Base-by-base conservation (phyloP, 1,140 invertebrate species). In the Asbolus verrucosus region DNA sequence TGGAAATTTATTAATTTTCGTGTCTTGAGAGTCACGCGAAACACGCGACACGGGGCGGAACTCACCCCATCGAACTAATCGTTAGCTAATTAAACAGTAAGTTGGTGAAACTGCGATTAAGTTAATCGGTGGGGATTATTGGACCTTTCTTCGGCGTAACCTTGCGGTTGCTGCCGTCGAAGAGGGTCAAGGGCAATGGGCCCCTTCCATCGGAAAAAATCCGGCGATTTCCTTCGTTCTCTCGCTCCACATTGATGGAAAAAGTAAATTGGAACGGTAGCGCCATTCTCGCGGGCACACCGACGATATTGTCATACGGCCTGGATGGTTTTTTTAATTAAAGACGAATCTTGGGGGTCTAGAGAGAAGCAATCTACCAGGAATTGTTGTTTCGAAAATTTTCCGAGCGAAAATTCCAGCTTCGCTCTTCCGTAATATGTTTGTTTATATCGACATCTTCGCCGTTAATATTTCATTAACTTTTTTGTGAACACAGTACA, bases 331-430 rank as follows among this genome's bases (percentile, higher is more conserved):
- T 9, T 54, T 21, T 54, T 54, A 21, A 54, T 54, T 54, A 54
- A 54, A 54, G 46, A 54, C 27, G 46, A 54, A 54, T 27, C 46
- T 54, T 54, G n/a, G 46, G 46, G n/a, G n/a, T n/a, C n/a, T n/a
- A n/a, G n/a, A n/a, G n/a, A n/a, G n/a, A n/a, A n/a, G n/a, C n/a
- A n/a, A n/a, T n/a, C n/a, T n/a, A n/a, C n/a, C n/a, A n/a, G n/a
- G n/a, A n/a, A n/a, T n/a, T n/a, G n/a, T n/a, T n/a, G n/a, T n/a
- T n/a, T n/a, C n/a, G n/a, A n/a, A n/a, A n/a, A n/a, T n/a, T n/a
- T n/a, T n/a, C n/a, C n/a, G n/a, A n/a, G n/a, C n/a, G n/a, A n/a
- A n/a, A n/a, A n/a, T n/a, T n/a, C n/a, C n/a, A n/a, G n/a, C n/a
- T n/a, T n/a, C n/a, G n/a, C n/a, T n/a, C n/a, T n/a, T n/a, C n/a